Evolutionary conservation across 2,113 vertebrate species (phyloP).

Genomic region (Anguilla rostrata): DNA sequence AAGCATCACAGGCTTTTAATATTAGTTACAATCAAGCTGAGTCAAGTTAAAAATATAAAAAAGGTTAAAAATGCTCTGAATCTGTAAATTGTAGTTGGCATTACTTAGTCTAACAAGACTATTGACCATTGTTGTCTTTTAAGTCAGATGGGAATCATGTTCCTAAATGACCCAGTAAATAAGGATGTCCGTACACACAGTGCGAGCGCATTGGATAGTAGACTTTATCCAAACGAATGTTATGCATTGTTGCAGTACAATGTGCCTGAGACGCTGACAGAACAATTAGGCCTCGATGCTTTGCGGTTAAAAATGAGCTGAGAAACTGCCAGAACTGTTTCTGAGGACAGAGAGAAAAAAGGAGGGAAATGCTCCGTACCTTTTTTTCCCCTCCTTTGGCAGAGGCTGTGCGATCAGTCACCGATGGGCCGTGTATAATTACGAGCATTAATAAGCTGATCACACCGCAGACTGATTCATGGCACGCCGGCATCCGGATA

Average conservation of each 20-base stretch:
- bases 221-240: neutral
- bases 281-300: neutral
- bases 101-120: neutral
- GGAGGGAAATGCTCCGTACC: neutral
- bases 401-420: neutral
- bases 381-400: neutral
- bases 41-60: neutral
- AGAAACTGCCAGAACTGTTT: neutral
- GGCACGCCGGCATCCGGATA: neutral
- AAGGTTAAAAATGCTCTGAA: neutral
- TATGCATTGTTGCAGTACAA: neutral
- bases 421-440: neutral
- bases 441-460: conserved; percentile 3
- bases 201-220: neutral
- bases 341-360: neutral
- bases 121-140: neutral
- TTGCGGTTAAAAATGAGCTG: neutral
- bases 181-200: neutral
- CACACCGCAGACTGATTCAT: neutral
- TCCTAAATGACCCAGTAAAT: neutral
- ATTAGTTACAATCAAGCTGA: neutral
- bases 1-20: no score
- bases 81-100: neutral
- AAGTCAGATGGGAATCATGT: neutral
- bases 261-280: neutral